Evolutionary conservation across 2,113 vertebrate species (phyloP).

Genomic region (Synodontis membranacea): DNA sequence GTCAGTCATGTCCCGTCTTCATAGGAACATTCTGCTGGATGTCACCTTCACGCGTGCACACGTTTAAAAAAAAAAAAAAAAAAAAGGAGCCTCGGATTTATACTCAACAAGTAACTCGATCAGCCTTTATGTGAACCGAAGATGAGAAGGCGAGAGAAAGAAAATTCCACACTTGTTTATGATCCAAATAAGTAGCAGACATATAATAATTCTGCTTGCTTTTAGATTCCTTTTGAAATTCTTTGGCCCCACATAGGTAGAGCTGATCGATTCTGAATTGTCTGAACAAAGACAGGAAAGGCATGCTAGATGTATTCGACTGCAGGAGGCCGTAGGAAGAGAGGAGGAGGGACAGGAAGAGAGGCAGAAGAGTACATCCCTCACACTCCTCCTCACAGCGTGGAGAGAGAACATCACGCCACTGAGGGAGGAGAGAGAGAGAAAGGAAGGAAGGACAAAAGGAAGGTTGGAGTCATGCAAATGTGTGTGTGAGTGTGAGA

Average conservation of each 20-base stretch:
- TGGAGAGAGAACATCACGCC: slow-evolving; percentile 32
- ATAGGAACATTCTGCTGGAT: background rate
- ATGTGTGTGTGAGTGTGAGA: slow-evolving; percentile 47
- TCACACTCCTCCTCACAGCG: slow-evolving; percentile 56
- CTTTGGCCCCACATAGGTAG: background rate
- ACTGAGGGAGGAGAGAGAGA: slow-evolving; percentile 49
- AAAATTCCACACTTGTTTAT: background rate
- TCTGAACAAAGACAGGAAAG: slow-evolving; percentile 45
- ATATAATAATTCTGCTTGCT: too few species aligned
- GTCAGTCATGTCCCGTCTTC: slow-evolving; percentile 19
- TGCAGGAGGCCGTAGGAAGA: slow-evolving; percentile 42
- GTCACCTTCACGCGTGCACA: slow-evolving; percentile 18
- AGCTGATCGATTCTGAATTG: background rate
- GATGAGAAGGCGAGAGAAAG: too few species aligned
- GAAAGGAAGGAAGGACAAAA: slow-evolving; percentile 45
- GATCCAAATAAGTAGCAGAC: background rate
- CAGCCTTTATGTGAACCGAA: background rate
- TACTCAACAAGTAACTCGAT: background rate
- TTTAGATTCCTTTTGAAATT: too few species aligned
- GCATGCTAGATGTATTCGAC: slow-evolving; percentile 62
- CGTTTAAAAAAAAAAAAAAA: too few species aligned
- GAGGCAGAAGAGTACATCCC: slow-evolving; percentile 50
- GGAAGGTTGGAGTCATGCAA: slow-evolving; percentile 64
- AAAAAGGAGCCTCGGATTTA: background rate
- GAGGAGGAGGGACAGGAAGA: slow-evolving; percentile 63